These are phyloP conservation scores for Thecocarcelia acutangulata DNA, from an alignment of 2,888 invertebrate species.

Conservation along the genomic window DNA sequence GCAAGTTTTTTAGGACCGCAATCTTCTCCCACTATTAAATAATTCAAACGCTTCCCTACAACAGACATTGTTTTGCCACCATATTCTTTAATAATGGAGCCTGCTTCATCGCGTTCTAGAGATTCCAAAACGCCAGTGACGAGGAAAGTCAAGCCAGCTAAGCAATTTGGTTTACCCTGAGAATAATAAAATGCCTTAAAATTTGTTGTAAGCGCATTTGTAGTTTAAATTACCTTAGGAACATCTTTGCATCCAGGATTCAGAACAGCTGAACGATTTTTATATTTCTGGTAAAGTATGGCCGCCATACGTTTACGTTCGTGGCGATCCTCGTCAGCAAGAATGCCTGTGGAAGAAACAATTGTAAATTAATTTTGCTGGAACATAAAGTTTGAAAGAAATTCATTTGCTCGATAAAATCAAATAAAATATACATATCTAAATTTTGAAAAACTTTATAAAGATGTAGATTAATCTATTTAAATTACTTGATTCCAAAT, in stretches of 20 bases:
- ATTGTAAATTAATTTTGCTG: no score
- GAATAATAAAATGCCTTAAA: not conserved
- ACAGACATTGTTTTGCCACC: slow-evolving; percentile 89
- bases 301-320: slow-evolving; percentile 86
- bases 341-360: slow-evolving; percentile 71
- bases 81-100: slow-evolving; percentile 87
- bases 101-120: slow-evolving; percentile 90
- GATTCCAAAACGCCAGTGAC: slow-evolving; percentile 95
- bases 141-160: slow-evolving; percentile 87
- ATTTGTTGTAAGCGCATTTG: not conserved
- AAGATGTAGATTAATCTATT: not conserved
- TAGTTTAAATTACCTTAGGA: slow-evolving; percentile 85
- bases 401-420: no score
- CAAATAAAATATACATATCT: no score
- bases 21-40: slow-evolving; percentile 92
- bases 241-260: slow-evolving; percentile 92
- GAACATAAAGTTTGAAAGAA: no score
- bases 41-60: slow-evolving; percentile 90
- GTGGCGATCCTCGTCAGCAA: slow-evolving; percentile 85
- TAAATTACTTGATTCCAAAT: slow-evolving; percentile 76
- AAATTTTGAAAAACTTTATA: not conserved
- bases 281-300: slow-evolving; percentile 88
- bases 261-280: slow-evolving; percentile 90
- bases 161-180: slow-evolving; percentile 88
- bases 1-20: slow-evolving; percentile 92